Evolutionary conservation across 2,113 vertebrate species (phyloP).

Genomic region (Geococcyx californianus): DNA sequence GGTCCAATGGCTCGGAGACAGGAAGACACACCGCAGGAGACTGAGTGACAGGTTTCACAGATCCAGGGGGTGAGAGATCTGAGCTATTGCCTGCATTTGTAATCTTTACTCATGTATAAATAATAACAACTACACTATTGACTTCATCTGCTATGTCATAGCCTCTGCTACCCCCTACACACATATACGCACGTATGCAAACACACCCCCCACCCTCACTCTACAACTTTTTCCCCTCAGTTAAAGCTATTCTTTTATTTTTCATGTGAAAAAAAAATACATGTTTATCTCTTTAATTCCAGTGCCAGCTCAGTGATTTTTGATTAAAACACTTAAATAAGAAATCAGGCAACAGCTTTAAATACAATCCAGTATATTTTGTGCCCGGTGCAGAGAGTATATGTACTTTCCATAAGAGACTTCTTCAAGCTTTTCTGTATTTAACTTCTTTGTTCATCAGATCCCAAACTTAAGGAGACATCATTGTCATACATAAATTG

Average conservation of each 20-base stretch:
- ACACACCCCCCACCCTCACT: neutral
- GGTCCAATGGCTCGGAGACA: conserved; percentile 88
- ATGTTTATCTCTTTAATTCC: conserved; percentile 22
- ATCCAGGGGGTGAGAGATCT: conserved; percentile 88
- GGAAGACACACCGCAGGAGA: conserved; percentile 87
- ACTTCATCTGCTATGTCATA: conserved; percentile 85
- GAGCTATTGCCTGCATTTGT: conserved; percentile 87
- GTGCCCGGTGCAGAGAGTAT: conserved; percentile 14
- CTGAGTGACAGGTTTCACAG: conserved; percentile 90
- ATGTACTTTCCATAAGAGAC: conserved; percentile 17
- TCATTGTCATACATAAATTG: conserved; percentile 14
- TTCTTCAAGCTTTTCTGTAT: neutral
- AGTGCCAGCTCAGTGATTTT: conserved; percentile 47
- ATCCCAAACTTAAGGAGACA: conserved; percentile 22
- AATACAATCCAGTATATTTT: conserved; percentile 12
- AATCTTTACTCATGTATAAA: conserved; percentile 90
- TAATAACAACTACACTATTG: conserved; percentile 86
- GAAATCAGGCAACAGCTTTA: conserved; percentile 55
- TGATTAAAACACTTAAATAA: conserved; percentile 58
- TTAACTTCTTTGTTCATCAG: conserved; percentile 37
- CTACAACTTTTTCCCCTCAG: conserved; percentile 23
- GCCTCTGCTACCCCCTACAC: conserved; percentile 72
- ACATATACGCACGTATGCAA: conserved; percentile 15
- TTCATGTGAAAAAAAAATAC: conserved; percentile 43
- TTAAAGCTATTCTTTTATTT: conserved; percentile 42